These are phyloP conservation scores for Nasua narica DNA, from an alignment of 2,797 vertebrate genomes.

Conservation along the genomic window DNA sequence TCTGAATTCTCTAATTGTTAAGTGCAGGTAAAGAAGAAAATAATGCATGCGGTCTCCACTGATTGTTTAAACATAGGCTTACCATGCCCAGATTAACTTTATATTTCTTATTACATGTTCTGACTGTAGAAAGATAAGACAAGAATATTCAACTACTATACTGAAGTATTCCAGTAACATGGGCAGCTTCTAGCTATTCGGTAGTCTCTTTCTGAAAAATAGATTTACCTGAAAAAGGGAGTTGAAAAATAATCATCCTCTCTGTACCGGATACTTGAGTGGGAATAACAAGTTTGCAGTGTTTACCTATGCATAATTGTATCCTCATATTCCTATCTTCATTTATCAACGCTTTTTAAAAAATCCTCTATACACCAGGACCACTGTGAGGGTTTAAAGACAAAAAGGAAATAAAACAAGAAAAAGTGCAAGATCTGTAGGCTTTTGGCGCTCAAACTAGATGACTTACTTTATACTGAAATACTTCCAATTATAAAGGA, in stretches of 20 bases:
- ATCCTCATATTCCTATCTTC: not conserved
- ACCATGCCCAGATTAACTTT: not conserved
- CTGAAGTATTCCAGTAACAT: not conserved
- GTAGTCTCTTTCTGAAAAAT: not conserved
- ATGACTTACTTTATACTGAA: not conserved
- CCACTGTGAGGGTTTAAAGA: not conserved
- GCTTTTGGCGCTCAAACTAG: not conserved
- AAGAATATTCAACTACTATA: not conserved
- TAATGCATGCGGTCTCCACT: not conserved
- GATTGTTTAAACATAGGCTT: not conserved
- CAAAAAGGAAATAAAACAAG: not conserved
- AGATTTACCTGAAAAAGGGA: not conserved
- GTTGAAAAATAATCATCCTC: not conserved
- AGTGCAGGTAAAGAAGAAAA: not conserved
- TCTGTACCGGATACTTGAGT: not conserved
- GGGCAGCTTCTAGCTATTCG: not conserved
- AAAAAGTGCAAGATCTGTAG: not conserved
- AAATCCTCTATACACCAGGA: not conserved
- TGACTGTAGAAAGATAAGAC: not conserved
- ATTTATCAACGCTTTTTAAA: not conserved
- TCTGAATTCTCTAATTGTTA: not conserved
- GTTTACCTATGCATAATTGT: not conserved
- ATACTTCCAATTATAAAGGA: conserved; percentile 3
- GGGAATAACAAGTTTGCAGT: not conserved
- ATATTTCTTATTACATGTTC: not conserved